Percentiles rank a stretch among this genome's conserved stretches.
Evolutionary conservation across 2,888 invertebrate species (phyloP).

Genomic region (Lamellibrachia satsuma): DNA sequence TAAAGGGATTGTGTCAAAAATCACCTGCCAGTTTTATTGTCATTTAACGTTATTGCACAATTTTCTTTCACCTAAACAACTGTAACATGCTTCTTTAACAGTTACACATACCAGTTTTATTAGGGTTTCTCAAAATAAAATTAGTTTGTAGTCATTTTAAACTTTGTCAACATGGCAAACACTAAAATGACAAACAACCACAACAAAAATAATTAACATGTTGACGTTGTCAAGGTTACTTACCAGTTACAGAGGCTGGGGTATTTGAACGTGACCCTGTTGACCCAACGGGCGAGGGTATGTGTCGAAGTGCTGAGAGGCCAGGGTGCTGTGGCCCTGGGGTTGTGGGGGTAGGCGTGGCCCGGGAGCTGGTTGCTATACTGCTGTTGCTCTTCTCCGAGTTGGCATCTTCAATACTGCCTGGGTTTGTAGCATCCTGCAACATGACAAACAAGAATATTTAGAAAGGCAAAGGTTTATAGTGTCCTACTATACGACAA

Average conservation of each 20-base stretch:
- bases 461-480: neutral
- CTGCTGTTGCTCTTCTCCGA: neutral
- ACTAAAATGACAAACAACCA: neutral
- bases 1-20: too few species aligned
- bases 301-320: conserved; percentile 54
- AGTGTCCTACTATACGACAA: too few species aligned
- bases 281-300: conserved; percentile 63
- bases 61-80: too few species aligned
- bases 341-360: conserved; percentile 41
- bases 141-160: too few species aligned
- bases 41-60: too few species aligned
- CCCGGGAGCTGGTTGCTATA: neutral
- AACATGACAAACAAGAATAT: neutral
- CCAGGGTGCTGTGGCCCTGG: conserved; percentile 49
- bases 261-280: conserved; percentile 90
- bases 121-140: too few species aligned
- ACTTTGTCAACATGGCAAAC: neutral
- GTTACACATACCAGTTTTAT: too few species aligned
- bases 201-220: neutral
- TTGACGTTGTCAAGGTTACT: conserved; percentile 21
- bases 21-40: too few species aligned
- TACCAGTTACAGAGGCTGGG: conserved; percentile 79
- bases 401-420: neutral
- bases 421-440: neutral
- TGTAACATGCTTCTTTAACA: too few species aligned